Percentiles rank a stretch among this genome's conserved stretches.
Conservation (phyloP, 1,140 invertebrate species). For the Drosophila cardini region DNA sequence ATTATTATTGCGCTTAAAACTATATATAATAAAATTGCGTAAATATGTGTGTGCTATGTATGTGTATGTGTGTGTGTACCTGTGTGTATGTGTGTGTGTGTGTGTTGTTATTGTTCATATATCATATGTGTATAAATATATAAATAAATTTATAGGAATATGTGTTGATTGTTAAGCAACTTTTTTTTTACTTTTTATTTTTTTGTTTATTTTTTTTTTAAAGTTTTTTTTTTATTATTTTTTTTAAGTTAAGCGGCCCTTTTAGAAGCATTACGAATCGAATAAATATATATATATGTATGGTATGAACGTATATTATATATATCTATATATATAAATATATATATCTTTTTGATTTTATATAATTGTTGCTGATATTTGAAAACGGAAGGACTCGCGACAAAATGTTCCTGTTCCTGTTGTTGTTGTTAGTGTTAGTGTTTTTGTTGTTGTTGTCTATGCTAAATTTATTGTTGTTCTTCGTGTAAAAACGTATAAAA, state of each 20-base stretch:
- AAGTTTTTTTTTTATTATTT: conserved; percentile 33
- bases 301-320: conserved; percentile 19
- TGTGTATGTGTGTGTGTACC: conserved; percentile 24
- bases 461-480: conserved; percentile 53
- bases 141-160: conserved; percentile 83
- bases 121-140: conserved; percentile 78
- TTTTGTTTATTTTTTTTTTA: conserved; percentile 38
- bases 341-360: conserved; percentile 22
- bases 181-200: conserved; percentile 45
- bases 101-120: conserved; percentile 70
- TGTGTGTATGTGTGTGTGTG: conserved; percentile 28
- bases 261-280: conserved; percentile 63
- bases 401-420: conserved; percentile 40
- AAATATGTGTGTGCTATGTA: conserved; percentile 42
- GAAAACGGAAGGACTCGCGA: conserved; percentile 82
- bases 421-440: conserved; percentile 26
- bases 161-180: conserved; percentile 68
- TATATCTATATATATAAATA: conserved; percentile 3
- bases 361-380: conserved; percentile 64
- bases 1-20: conserved; percentile 54
- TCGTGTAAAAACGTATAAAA: conserved; percentile 78
- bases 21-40: conserved; percentile 76
- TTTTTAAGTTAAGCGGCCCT: conserved; percentile 61
- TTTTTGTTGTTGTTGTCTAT: conserved; percentile 50
- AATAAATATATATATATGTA: conserved; percentile 60